A percentile compares a stretch with the other conserved stretches of the same genome.
phyloP scores from a whole-genome alignment of 2,113 vertebrate genomes.

The Anser cygnoides region DNA sequence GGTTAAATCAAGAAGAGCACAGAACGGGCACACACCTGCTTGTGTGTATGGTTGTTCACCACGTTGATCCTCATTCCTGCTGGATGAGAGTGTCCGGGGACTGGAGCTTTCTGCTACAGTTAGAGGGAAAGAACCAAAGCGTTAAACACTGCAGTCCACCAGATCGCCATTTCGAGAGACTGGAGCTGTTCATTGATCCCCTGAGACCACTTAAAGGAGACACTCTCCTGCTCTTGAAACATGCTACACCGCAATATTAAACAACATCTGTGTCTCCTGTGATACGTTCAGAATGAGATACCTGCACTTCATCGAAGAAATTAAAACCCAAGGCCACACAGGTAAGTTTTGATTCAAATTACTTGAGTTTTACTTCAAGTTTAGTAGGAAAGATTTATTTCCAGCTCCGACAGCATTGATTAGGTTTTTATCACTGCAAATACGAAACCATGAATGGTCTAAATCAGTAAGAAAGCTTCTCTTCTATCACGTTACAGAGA shows the following conservation, averaged over 20 bases:
- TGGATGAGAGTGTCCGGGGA: conserved; percentile 71
- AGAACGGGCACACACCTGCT: conserved; percentile 71
- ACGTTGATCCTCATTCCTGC: conserved; percentile 85
- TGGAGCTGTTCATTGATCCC: background rate
- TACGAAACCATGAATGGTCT: background rate
- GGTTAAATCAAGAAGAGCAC: background rate
- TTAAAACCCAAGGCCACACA: background rate
- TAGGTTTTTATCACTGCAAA: background rate
- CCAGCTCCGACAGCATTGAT: background rate
- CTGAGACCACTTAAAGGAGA: background rate
- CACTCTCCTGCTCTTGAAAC: background rate
- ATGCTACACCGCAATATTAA: background rate
- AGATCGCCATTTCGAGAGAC: background rate
- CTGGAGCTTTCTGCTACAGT: conserved; percentile 76
- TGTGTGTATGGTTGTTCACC: conserved; percentile 79
- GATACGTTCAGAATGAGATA: background rate
- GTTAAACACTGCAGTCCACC: background rate
- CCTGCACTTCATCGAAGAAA: background rate
- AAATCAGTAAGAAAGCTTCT: background rate
- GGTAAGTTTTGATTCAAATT: background rate
- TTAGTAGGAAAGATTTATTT: background rate
- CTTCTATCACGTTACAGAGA: background rate
- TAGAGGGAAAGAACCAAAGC: conserved; percentile 28
- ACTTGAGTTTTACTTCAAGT: background rate
- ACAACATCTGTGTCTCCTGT: background rate